Conservation (phyloP, 2,888 invertebrate species). For the Noctua janthina region DNA sequence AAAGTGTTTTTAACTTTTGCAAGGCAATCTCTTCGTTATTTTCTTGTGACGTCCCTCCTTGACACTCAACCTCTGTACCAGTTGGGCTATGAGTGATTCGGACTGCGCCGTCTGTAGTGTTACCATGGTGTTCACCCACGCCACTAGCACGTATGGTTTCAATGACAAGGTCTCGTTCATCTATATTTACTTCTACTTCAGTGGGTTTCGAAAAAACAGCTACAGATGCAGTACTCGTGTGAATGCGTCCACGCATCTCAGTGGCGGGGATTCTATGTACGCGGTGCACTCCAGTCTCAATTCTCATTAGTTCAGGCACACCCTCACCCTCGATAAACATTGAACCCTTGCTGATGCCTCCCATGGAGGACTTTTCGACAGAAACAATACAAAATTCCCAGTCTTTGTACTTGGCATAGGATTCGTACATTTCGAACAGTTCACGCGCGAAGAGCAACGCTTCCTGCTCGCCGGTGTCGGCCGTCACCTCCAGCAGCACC, state of each 20-base stretch:
- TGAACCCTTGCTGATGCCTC: slow-evolving; percentile 93
- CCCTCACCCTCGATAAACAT: slow-evolving; percentile 92
- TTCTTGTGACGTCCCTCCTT: slow-evolving; percentile 96
- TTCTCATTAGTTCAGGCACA: slow-evolving; percentile 92
- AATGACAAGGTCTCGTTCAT: slow-evolving; percentile 94
- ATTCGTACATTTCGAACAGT: slow-evolving; percentile 95
- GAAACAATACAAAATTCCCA: slow-evolving; percentile 91
- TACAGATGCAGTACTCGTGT: slow-evolving; percentile 98
- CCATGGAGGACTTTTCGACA: slow-evolving; percentile 88
- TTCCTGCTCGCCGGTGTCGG: slow-evolving; percentile 99
- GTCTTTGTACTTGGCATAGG: slow-evolving; percentile 92
- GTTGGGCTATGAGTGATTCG: slow-evolving; percentile 97
- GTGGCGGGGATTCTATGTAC: slow-evolving; percentile 98
- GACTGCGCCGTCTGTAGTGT: slow-evolving; percentile 98
- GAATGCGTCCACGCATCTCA: slow-evolving; percentile 96
- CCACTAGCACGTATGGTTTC: slow-evolving; percentile 97
- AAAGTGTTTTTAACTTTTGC: slow-evolving; percentile 92
- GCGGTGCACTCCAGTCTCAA: slow-evolving; percentile 98
- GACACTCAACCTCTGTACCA: slow-evolving; percentile 95
- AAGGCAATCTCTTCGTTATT: slow-evolving; percentile 95
- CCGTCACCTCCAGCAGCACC: slow-evolving; percentile 94
- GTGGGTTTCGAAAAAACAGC: slow-evolving; percentile 96
- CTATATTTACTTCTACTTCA: slow-evolving; percentile 94
- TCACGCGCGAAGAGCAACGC: slow-evolving; percentile 98
- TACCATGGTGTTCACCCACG: slow-evolving; percentile 98